These are phyloP conservation scores for Xenopus laevis DNA, from an alignment of 2,113 vertebrate genomes.

Conservation along the genomic window DNA sequence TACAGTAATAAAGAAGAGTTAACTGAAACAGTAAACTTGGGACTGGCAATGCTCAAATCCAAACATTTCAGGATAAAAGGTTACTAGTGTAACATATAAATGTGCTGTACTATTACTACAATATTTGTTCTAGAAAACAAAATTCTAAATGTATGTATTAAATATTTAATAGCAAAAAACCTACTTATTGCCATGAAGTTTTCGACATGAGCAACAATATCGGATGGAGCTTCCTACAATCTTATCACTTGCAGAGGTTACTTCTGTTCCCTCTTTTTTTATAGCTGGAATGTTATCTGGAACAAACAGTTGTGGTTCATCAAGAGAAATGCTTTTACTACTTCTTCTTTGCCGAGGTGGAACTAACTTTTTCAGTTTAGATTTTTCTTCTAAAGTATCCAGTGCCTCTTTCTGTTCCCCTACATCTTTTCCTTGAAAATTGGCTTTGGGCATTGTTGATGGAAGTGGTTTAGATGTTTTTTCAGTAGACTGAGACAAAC, in stretches of 20 bases:
- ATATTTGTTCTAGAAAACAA: no score
- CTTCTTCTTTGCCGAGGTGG: conserved; percentile 82
- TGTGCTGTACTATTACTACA: no score
- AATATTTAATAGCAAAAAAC: conserved; percentile 43
- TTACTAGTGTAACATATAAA: no score
- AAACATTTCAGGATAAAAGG: no score
- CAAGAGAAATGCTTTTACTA: conserved; percentile 81
- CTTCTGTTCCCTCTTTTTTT: conserved; percentile 81
- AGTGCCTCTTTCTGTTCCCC: conserved; percentile 56
- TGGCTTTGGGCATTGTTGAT: conserved; percentile 47
- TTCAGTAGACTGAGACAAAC: conserved; percentile 58
- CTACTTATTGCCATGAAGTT: conserved; percentile 92
- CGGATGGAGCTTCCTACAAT: conserved; percentile 85
- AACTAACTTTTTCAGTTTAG: conserved; percentile 74
- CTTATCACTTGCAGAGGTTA: conserved; percentile 69
- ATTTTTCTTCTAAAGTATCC: conserved; percentile 70
- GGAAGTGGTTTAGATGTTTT: conserved; percentile 60
- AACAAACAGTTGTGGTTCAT: conserved; percentile 93
- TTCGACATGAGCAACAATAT: conserved; percentile 90
- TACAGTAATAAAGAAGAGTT: no score
- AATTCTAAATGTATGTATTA: no score
- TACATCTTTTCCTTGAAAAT: conserved; percentile 61
- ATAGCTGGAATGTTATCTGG: conserved; percentile 91
- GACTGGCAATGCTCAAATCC: no score
- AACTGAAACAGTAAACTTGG: no score